Evolutionary conservation across 2,113 vertebrate genomes (phyloP).

Genomic region (Tachycineta bicolor): DNA sequence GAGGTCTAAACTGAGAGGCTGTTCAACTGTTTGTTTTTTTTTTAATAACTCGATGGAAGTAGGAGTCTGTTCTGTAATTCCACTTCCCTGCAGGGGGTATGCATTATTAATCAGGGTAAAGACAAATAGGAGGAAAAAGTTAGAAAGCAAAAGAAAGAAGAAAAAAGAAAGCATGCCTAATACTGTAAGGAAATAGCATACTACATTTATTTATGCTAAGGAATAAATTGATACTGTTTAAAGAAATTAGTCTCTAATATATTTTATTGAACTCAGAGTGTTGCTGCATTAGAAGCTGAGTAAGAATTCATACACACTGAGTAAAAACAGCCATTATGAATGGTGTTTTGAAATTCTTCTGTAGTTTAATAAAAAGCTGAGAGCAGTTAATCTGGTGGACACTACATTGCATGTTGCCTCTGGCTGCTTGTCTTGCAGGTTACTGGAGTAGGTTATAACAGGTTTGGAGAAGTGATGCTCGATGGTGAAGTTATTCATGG

Average conservation of each 20-base stretch:
- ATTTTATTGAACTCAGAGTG: background rate
- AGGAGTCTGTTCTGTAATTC: background rate
- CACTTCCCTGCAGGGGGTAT: background rate
- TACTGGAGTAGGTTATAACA: conserved; percentile 95
- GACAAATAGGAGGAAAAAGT: background rate
- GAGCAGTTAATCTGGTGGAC: background rate
- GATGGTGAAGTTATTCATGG: conserved; percentile 92
- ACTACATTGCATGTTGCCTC: background rate
- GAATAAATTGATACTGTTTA: background rate
- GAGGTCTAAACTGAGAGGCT: background rate
- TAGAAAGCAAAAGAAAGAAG: background rate
- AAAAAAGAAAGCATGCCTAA: background rate
- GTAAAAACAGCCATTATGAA: background rate
- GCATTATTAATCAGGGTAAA: background rate
- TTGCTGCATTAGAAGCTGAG: background rate
- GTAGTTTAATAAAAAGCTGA: background rate
- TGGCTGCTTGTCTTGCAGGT: conserved; percentile 78
- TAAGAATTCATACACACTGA: background rate
- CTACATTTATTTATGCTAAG: background rate
- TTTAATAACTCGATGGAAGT: background rate
- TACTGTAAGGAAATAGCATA: background rate
- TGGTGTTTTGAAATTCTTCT: background rate
- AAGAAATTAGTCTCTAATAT: background rate
- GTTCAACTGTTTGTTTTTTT: background rate
- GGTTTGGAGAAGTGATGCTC: conserved; percentile 87